Percentiles rank a stretch among this genome's conserved stretches.
Evolutionary conservation across 2,888 invertebrate genomes (phyloP).

Genomic region (Thecophora atra): DNA sequence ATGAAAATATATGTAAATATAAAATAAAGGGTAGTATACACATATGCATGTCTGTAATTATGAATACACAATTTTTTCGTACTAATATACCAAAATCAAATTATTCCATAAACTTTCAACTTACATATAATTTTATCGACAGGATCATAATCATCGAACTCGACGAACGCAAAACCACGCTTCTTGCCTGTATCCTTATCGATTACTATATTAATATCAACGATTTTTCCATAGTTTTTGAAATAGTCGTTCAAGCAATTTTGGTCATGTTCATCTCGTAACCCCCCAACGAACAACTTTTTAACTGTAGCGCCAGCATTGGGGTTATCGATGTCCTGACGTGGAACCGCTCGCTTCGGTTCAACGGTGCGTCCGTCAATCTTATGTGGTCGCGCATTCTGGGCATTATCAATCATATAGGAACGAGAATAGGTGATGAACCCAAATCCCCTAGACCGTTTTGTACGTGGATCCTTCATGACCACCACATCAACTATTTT

Average conservation of each 20-base stretch:
- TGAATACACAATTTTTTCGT: neutral
- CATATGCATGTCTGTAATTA: neutral
- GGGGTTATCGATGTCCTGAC: conserved; percentile 89
- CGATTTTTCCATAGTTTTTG: conserved; percentile 81
- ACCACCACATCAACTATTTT: conserved; percentile 96
- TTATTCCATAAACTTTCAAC: too few relatives aligned
- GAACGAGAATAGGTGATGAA: conserved; percentile 95
- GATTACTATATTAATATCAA: conserved; percentile 88
- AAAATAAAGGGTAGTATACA: neutral
- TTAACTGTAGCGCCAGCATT: conserved; percentile 94
- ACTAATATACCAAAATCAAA: neutral
- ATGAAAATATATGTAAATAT: neutral
- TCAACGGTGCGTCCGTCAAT: conserved; percentile 95
- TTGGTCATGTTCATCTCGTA: conserved; percentile 92
- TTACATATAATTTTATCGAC: conserved; percentile 95
- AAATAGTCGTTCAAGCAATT: conserved; percentile 86
- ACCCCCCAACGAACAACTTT: conserved; percentile 92
- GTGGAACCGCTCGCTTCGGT: conserved; percentile 95
- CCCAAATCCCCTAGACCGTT: conserved; percentile 95
- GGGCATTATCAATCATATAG: conserved; percentile 97
- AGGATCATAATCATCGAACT: conserved; percentile 96
- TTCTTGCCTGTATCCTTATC: conserved; percentile 94
- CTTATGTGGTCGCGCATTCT: conserved; percentile 86
- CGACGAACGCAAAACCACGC: conserved; percentile 94
- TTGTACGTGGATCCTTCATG: conserved; percentile 95